Conservation (phyloP, 2,113 vertebrate species). For the Scopus umbretta region DNA sequence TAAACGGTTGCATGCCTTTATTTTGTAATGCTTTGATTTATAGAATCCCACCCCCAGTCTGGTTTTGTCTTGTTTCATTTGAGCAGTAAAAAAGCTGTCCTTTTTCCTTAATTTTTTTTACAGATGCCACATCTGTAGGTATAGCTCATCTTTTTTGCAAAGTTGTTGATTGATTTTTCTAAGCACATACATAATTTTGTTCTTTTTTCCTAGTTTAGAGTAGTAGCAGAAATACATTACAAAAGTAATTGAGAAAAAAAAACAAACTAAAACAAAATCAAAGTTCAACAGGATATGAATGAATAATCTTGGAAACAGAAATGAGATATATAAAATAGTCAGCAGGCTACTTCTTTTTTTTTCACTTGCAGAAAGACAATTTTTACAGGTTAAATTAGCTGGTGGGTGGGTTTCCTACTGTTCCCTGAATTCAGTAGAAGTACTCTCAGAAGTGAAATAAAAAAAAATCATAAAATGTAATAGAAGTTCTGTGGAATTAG, state of each 20-base stretch:
- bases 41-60: neutral
- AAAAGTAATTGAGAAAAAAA: neutral
- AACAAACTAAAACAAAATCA: neutral
- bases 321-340: neutral
- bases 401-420: neutral
- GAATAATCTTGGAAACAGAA: neutral
- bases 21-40: neutral
- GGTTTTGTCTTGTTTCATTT: neutral
- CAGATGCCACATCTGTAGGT: neutral
- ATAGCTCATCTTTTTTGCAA: neutral
- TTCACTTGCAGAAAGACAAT: neutral
- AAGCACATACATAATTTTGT: neutral
- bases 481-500: slow-evolving; percentile 21
- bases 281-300: neutral
- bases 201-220: neutral
- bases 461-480: slow-evolving; percentile 19
- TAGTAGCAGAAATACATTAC: neutral
- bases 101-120: neutral
- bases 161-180: neutral
- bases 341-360: neutral
- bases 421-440: neutral
- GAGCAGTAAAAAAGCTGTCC: neutral
- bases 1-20: neutral
- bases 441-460: slow-evolving; percentile 36
- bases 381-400: slow-evolving; percentile 31